Evolutionary conservation across 2,888 invertebrate genomes (phyloP), one percentile per base, ranked within the genome.

Genomic region (Deilephila porcellus): DNA sequence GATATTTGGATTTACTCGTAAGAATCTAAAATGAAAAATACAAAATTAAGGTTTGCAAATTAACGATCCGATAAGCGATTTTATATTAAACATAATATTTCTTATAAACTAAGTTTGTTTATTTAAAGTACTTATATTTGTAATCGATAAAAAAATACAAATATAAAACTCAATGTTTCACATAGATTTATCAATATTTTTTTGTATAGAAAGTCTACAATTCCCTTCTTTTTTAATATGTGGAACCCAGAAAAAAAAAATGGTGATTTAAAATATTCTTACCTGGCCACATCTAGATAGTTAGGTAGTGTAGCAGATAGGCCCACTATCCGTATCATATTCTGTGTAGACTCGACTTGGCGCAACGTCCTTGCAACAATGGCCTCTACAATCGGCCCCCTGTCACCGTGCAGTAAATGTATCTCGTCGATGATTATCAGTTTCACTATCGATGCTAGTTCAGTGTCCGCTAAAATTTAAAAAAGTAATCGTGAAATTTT

Each of bases 321-420:
- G 0, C 99, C 99, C 0, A 99, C 98, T 77, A 99, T 99, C 71
- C 99, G 96, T 74, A 99, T 99, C 98, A 99, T 99, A 86, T 97
- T 97, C 90, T 98, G 98, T 0, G 97, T 97, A 1, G 98, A 97
- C 84, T 98, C 98, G 0, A 98, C 98, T 91, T 99, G 98, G 77
- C 99, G 96, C 7, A 99, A 92, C 0, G 99, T 99, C 79, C 99
- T 95, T 0, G 99, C 99, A 0, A 99, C 99, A 11, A 99, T 94
- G 0, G 99, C 98, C 91, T 99, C 99, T 5, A 99, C 98, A 5
- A 99, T 99, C 0, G 99, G 98, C 0, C 99, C 99, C 83, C 99
- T 95, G 86, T 99, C 99, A 4, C 99, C 99, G 88, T 99, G 99
- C 70, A 99, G 94, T 52, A 99, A 95, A 91, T 99, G 99, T 0